Evolutionary conservation across 2,113 vertebrate genomes (phyloP).

Genomic region (Pogona vitticeps): DNA sequence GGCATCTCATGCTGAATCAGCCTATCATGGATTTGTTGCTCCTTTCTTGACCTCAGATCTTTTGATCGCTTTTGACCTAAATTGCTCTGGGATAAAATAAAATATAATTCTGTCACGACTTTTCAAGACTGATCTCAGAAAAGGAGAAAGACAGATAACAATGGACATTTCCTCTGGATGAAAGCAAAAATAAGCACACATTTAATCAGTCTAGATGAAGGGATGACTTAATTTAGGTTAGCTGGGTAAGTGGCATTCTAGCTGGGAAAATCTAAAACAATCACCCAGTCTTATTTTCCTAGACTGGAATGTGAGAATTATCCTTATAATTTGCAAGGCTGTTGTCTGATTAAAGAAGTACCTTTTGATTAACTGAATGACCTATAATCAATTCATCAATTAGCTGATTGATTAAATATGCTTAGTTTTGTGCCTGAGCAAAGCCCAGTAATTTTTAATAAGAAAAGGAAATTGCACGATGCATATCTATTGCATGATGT

Average conservation of each 20-base stretch:
- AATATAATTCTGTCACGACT: not conserved
- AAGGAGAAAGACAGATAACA: not conserved
- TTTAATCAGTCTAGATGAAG: not conserved
- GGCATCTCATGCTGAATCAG: not conserved
- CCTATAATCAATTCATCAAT: not conserved
- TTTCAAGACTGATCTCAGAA: not conserved
- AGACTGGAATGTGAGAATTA: not conserved
- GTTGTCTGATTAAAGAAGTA: not conserved
- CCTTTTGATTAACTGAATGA: not conserved
- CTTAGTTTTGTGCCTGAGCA: not conserved
- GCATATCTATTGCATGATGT: no score
- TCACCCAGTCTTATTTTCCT: not conserved
- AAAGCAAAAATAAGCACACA: slow-evolving; percentile 8
- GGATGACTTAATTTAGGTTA: slow-evolving; percentile 13
- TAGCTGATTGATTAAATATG: not conserved
- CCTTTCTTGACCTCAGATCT: not conserved
- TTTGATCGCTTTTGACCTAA: no score
- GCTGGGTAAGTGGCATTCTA: not conserved
- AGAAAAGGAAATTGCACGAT: no score
- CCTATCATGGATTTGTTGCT: not conserved
- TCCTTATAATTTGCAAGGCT: not conserved
- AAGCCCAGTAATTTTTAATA: not conserved
- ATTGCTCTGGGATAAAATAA: not conserved
- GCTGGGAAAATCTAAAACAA: not conserved
- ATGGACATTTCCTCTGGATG: not conserved